phyloP scores from a whole-genome alignment of 2,888 invertebrate genomes.

The Onchidella celtica region DNA sequence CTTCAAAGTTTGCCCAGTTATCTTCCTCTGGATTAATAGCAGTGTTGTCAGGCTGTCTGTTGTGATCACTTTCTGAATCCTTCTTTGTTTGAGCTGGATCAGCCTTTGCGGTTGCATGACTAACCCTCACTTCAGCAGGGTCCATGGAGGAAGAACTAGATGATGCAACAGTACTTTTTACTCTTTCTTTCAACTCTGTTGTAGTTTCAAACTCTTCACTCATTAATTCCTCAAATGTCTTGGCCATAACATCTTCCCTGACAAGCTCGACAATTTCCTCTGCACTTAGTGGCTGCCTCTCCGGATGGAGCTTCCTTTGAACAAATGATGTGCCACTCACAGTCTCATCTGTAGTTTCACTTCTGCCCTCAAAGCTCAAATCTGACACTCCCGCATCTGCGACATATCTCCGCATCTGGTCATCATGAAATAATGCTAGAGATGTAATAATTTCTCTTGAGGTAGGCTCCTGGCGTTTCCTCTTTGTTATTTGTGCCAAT shows the following conservation, averaged over 20 bases:
- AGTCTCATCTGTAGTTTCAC: neutral
- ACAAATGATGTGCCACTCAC: conserved; percentile 39
- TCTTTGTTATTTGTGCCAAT: conserved; percentile 44
- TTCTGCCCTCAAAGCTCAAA: neutral
- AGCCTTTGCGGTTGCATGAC: too few relatives aligned
- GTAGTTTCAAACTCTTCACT: neutral
- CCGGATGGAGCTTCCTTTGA: conserved; percentile 53
- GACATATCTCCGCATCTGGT: conserved; percentile 54
- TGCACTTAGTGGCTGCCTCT: conserved; percentile 49
- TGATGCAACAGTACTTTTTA: too few relatives aligned
- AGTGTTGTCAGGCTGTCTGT: too few relatives aligned
- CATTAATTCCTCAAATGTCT: conserved; percentile 31
- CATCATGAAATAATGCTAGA: conserved; percentile 50
- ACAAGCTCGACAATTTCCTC: conserved; percentile 54
- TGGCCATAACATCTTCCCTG: conserved; percentile 44
- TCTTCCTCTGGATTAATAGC: neutral
- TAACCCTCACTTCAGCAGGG: too few relatives aligned
- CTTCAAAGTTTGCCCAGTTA: conserved; percentile 47
- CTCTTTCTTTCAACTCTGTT: neutral
- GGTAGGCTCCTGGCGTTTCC: conserved; percentile 44
- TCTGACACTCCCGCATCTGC: conserved; percentile 3
- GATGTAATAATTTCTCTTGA: conserved; percentile 55
- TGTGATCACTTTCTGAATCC: neutral
- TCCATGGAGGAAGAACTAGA: too few relatives aligned
- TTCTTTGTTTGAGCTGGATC: neutral